A percentile compares a stretch with the other conserved stretches of the same genome.
Conservation (phyloP, 2,888 invertebrate species). For the Empis stercorea region DNA sequence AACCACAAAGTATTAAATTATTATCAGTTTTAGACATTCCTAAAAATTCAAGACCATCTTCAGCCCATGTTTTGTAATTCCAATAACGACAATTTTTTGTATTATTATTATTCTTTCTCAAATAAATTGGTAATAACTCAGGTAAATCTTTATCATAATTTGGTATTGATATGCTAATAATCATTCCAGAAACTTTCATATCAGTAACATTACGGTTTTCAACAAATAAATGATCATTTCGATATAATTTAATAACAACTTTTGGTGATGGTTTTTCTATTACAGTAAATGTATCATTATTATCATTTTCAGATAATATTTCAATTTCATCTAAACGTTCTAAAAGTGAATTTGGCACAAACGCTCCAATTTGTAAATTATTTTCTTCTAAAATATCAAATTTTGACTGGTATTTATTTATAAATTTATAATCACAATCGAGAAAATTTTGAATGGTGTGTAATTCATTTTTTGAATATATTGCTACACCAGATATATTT, state of each 20-base stretch:
- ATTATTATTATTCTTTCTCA: slow-evolving; percentile 13
- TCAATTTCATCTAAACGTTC: slow-evolving; percentile 28
- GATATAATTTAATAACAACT: slow-evolving; percentile 41
- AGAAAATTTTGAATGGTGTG: slow-evolving; percentile 16
- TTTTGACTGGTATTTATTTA: slow-evolving; percentile 35
- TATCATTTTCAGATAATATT: slow-evolving; percentile 7
- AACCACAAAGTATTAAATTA: slow-evolving; percentile 37
- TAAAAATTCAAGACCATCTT: slow-evolving; percentile 39
- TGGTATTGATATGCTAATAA: slow-evolving; percentile 48
- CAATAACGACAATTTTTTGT: slow-evolving; percentile 42
- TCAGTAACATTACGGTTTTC: slow-evolving; percentile 29
- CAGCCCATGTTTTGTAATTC: slow-evolving; percentile 48
- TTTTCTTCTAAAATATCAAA: slow-evolving; percentile 37
- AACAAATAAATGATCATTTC: slow-evolving; percentile 43
- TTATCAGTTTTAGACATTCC: slow-evolving; percentile 25
- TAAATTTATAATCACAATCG: slow-evolving; percentile 18
- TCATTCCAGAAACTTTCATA: slow-evolving; percentile 32
- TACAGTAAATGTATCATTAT: slow-evolving; percentile 18
- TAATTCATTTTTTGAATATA: slow-evolving; percentile 16
- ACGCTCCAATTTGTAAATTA: slow-evolving; percentile 42
- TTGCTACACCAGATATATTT: slow-evolving; percentile 28
- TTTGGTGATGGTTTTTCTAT: slow-evolving; percentile 22
- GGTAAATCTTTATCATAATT: slow-evolving; percentile 43
- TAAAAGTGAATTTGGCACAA: slow-evolving; percentile 38
- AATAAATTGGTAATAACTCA: slow-evolving; percentile 40